A percentile compares a stretch with the other conserved stretches of the same genome.
These are phyloP conservation scores for Cyphotilapia sp. DNA, from an alignment of 2,113 vertebrate genomes.

Conservation along the genomic window DNA sequence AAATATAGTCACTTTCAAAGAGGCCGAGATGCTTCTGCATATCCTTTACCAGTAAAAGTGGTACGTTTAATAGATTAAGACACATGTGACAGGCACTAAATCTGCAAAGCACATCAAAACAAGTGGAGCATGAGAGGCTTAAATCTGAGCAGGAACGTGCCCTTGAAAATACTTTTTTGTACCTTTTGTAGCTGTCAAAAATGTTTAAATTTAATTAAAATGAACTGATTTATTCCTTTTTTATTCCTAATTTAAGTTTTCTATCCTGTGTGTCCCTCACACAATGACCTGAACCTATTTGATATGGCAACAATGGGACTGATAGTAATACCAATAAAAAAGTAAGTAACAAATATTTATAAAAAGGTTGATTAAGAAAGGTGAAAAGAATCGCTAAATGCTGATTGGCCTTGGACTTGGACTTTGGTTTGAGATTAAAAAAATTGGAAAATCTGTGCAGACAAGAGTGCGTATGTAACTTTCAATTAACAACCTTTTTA, in stretches of 20 bases:
- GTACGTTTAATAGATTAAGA: neutral
- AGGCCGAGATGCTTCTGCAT: neutral
- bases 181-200: neutral
- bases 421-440: neutral
- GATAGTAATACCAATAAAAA: neutral
- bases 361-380: neutral
- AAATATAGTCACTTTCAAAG: neutral
- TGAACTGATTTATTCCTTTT: neutral
- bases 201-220: neutral
- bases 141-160: neutral
- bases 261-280: neutral
- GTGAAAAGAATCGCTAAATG: neutral
- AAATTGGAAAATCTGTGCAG: neutral
- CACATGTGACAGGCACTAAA: neutral
- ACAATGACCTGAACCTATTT: neutral
- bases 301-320: neutral
- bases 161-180: neutral
- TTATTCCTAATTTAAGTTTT: neutral
- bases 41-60: neutral
- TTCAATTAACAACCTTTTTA: neutral
- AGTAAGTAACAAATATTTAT: neutral
- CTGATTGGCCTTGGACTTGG: neutral
- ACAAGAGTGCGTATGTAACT: neutral
- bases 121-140: neutral
- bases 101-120: neutral